Evolutionary conservation across 2,888 invertebrate genomes (phyloP).

Genomic region (Trachelus iudaicus): DNA sequence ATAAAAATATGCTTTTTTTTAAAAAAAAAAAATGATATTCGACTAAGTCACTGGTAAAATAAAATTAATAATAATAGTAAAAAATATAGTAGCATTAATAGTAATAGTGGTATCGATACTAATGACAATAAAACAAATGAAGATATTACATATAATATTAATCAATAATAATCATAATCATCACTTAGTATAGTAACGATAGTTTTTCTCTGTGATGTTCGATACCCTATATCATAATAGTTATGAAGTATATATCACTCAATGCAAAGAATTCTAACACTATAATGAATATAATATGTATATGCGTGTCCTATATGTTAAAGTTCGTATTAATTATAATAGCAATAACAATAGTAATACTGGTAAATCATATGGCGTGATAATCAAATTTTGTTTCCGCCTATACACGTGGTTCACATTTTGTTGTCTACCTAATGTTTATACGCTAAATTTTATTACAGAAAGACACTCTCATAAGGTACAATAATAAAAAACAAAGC

Average conservation of each 20-base stretch:
- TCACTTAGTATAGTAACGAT: not conserved
- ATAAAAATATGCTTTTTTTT: not conserved
- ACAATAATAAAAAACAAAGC: not conserved
- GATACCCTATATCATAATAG: not conserved
- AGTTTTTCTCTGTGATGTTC: not conserved
- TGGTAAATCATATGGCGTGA: slow-evolving; percentile 63
- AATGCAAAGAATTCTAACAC: not conserved
- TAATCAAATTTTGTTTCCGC: slow-evolving; percentile 49
- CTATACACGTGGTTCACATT: slow-evolving; percentile 34
- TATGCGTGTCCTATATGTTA: slow-evolving; percentile 31
- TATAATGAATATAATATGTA: not conserved
- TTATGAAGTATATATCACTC: not conserved
- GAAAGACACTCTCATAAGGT: not conserved
- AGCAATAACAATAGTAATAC: slow-evolving; percentile 61
- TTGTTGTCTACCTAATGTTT: slow-evolving; percentile 40
- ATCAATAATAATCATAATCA: not conserved
- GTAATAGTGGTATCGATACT: not conserved
- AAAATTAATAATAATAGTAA: not conserved
- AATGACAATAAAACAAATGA: not conserved
- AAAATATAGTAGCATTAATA: not conserved
- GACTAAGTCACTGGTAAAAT: not conserved
- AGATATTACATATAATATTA: too few relatives aligned
- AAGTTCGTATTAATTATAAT: slow-evolving; percentile 37
- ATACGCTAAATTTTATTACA: slow-evolving; percentile 25
- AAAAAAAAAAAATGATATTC: not conserved